Evolutionary conservation across 2,113 vertebrate species (phyloP).

Genomic region (Lepisosteus oculatus): DNA sequence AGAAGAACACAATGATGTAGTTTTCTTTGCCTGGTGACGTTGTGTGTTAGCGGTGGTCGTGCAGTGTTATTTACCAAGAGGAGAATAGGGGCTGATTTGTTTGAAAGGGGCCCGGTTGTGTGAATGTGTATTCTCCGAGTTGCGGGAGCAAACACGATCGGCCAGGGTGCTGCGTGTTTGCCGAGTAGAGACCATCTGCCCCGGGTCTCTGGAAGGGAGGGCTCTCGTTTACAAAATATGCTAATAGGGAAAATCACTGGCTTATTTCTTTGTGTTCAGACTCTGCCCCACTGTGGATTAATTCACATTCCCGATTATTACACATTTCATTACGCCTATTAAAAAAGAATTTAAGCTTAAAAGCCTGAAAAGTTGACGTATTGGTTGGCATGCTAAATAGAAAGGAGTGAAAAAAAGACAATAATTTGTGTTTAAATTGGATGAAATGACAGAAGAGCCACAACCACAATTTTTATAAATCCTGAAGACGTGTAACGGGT

Average conservation of each 20-base stretch:
- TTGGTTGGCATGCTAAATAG: neutral
- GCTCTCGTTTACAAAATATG: slow-evolving; percentile 61
- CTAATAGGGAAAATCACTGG: slow-evolving; percentile 57
- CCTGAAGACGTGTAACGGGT: too few relatives aligned
- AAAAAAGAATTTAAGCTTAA: neutral
- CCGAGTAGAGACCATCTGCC: slow-evolving; percentile 65
- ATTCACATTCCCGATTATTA: slow-evolving; percentile 11
- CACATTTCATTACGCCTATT: slow-evolving; percentile 10
- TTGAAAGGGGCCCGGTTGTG: slow-evolving; percentile 58
- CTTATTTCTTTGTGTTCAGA: slow-evolving; percentile 28
- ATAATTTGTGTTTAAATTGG: neutral
- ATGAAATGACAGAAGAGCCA: too few relatives aligned
- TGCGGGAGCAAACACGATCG: slow-evolving; percentile 56
- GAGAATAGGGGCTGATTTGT: slow-evolving; percentile 39
- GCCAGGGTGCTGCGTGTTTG: slow-evolving; percentile 52
- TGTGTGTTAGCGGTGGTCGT: neutral
- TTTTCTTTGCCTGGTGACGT: neutral
- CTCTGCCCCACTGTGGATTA: slow-evolving; percentile 8
- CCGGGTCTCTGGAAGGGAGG: slow-evolving; percentile 54
- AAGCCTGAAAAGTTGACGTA: neutral
- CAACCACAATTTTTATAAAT: too few relatives aligned
- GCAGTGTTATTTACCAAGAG: slow-evolving; percentile 23
- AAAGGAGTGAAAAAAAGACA: neutral
- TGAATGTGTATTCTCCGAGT: slow-evolving; percentile 58
- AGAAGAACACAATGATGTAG: neutral